phyloP scores from a whole-genome alignment of 2,797 vertebrate species.

The Typhlichthys eigenmanni region DNA sequence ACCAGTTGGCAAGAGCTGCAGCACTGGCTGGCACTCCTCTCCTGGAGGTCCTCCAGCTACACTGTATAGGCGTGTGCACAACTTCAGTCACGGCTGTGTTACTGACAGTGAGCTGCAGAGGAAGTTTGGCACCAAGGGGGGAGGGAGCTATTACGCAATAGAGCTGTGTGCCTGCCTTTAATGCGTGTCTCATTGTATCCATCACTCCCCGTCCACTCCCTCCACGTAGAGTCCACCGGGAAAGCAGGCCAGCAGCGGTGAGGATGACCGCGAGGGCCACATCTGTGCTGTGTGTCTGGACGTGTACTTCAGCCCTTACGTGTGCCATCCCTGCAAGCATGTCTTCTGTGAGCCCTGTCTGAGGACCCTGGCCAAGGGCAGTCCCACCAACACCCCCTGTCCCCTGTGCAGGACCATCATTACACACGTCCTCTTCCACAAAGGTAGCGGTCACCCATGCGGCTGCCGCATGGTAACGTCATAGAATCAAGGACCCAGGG shows the following conservation, averaged over 20 bases:
- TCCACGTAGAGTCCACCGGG: slow-evolving; percentile 78
- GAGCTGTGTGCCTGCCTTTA: no score
- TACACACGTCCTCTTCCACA: slow-evolving; percentile 91
- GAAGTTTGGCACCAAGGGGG: no score
- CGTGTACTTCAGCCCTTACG: slow-evolving; percentile 93
- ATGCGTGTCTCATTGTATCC: no score
- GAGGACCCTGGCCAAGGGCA: slow-evolving; percentile 92
- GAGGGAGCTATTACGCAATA: no score
- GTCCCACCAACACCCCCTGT: slow-evolving; percentile 88
- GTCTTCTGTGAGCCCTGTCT: slow-evolving; percentile 96
- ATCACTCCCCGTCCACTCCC: not conserved
- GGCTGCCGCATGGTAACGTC: no score
- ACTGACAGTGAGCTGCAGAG: no score
- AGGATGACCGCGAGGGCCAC: slow-evolving; percentile 87
- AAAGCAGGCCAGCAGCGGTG: slow-evolving; percentile 59
- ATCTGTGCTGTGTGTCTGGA: slow-evolving; percentile 94
- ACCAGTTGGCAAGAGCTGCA: no score
- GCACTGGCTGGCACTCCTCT: no score
- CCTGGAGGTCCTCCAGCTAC: no score
- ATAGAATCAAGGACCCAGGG: no score
- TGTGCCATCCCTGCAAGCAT: slow-evolving; percentile 93
- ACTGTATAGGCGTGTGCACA: no score
- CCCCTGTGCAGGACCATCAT: slow-evolving; percentile 91
- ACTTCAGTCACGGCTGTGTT: no score
- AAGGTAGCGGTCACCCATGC: slow-evolving; percentile 76